Conservation (phyloP, 2,113 vertebrate species). For the Cryptoleucopteryx plumbea region DNA sequence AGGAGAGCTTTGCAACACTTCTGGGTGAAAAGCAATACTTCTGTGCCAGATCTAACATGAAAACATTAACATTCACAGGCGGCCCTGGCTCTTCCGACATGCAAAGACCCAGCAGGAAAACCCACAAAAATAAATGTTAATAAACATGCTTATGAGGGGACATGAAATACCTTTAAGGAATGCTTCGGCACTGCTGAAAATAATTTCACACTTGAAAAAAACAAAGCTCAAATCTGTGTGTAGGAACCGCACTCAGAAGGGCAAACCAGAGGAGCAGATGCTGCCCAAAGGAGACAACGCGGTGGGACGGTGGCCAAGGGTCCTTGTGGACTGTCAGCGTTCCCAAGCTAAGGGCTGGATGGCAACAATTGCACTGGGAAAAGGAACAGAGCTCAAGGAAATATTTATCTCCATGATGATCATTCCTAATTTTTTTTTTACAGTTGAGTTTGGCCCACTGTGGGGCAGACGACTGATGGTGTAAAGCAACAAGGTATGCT, state of each 20-base stretch:
- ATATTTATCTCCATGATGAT: background rate
- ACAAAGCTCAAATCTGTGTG: background rate
- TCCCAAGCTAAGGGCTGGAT: background rate
- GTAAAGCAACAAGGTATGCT: background rate
- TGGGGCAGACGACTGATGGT: background rate
- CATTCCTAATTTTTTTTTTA: background rate
- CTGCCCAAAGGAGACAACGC: accelerated
- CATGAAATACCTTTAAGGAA: background rate
- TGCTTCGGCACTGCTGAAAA: background rate
- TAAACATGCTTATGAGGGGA: background rate
- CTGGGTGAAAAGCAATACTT: background rate
- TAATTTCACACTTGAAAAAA: background rate
- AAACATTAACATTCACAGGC: background rate
- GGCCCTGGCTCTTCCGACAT: background rate
- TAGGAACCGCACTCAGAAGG: background rate
- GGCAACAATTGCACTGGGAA: background rate
- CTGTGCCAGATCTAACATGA: background rate
- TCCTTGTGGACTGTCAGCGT: background rate
- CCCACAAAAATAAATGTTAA: background rate
- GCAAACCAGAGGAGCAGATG: background rate
- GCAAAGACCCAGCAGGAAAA: background rate
- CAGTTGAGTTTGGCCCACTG: background rate
- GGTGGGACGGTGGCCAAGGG: background rate
- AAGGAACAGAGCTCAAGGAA: background rate
- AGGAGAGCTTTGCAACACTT: background rate